Evolutionary conservation across 2,797 vertebrate genomes (phyloP), one percentile per base, ranked within the genome.

Genomic region (Gymnoscopelus braueri): DNA sequence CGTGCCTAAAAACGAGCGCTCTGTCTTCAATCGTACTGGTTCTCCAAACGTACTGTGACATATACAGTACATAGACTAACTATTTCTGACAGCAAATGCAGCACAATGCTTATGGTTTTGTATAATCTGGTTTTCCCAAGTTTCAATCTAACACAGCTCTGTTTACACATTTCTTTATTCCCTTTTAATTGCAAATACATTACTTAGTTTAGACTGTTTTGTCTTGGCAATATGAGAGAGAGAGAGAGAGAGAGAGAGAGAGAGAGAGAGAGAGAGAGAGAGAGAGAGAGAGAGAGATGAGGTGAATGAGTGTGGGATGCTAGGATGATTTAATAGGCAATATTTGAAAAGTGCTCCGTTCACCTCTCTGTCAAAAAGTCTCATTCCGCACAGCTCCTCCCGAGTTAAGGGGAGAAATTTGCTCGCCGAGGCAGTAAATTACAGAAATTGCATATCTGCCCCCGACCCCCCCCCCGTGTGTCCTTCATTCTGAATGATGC

Each of bases 401-500:
- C 3, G 54, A 75, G 67, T 9, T 60, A 71, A 75, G 62, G 59
- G 24, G 15, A 63, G 50, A 65, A 60, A 74, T 81, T 72, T 75
- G 71, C 72, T 75, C 75, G 72, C 52, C 55, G 62, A 15, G 13
- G 72, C 66, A 76, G 66, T 77, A 69, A 75, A 81, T 82, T 63
- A 75, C 62, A 59, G 48, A 69, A 75, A 82, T 77, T 82, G 65
- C 56, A 65, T 76, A 65, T 75, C 5, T 35, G n/a, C 35, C 35
- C 15, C 4, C 32, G 58, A 58, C 49, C 57, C 50, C 65, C 69
- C 81, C 79, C 47, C 39, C 77, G 70, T 80, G 79, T 74, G 71
- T 60, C 67, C 71, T 78, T 78, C 82, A 77, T 80, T 78, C 71
- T 68, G 24, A 78, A 69, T 58, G 29, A 55, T 65, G 39, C 79